Evolutionary conservation across 2,888 invertebrate genomes (phyloP).

Genomic region (Drosophila koepferae): DNA sequence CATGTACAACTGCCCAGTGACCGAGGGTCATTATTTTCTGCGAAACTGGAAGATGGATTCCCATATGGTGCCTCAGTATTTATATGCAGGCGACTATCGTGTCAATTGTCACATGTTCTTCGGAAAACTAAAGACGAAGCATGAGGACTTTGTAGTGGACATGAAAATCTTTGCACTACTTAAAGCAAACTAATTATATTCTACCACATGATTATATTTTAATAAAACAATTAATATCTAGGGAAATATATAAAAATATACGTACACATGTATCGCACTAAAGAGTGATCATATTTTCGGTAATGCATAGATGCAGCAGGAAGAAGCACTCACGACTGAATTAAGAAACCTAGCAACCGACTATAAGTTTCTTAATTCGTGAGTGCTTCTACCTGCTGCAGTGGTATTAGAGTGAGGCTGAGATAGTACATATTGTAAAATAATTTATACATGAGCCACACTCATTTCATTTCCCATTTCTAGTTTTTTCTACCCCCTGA

Average conservation of each 20-base stretch:
- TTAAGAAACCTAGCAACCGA: too few species aligned
- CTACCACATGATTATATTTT: neutral
- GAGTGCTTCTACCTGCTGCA: neutral
- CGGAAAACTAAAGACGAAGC: conserved; percentile 59
- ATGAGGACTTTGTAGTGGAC: conserved; percentile 55
- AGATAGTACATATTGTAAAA: too few species aligned
- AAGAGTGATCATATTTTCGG: too few species aligned
- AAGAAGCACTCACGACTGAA: neutral
- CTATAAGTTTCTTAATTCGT: too few species aligned
- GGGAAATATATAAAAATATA: neutral
- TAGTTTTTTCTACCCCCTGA: too few species aligned
- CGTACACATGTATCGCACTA: too few species aligned
- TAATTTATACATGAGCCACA: too few species aligned
- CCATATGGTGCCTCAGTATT: conserved; percentile 46
- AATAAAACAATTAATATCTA: neutral
- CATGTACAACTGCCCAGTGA: conserved; percentile 67
- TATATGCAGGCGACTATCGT: conserved; percentile 61
- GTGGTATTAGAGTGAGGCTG: too few species aligned
- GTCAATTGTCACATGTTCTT: conserved; percentile 53
- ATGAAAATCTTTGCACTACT: conserved; percentile 46
- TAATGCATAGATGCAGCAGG: too few species aligned
- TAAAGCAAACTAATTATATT: neutral
- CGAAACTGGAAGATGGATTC: conserved; percentile 52
- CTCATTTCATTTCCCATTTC: too few species aligned
- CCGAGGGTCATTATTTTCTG: conserved; percentile 53